Base-by-base conservation (phyloP, 2,113 vertebrate species). In the Lathamus discolor region DNA sequence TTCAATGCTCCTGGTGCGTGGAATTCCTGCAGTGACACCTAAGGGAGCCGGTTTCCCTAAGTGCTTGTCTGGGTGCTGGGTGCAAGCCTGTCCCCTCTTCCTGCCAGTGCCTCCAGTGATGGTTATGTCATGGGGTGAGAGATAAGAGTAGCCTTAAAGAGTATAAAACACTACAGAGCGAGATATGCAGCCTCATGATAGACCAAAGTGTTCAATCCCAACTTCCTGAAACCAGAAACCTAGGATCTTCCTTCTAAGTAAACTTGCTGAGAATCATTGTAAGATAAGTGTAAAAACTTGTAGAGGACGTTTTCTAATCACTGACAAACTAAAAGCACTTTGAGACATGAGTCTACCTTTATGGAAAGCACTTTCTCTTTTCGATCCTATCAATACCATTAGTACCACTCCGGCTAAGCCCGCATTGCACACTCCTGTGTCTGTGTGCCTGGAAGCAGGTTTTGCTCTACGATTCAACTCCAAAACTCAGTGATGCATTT, bases 281-380 rank as follows among this genome's bases (percentile, higher is more conserved):
- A 95, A 96, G 86, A 95, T 96, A 97, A 80, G 84, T 97, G 97
- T 97, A 96, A 95, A 97, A 93, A 94, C 87, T 33, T 94, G 87
- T 93, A 95, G 95, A 96, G 82, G 86, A 17, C 85, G 37, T 84
- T 95, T 83, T 92, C 84, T 86, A 59, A 48, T 80, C 39, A 31
- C 90, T 88, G 91, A 70, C 82, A 80, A 94, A 95, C 93, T 78
- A 70, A 76, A 97, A 95, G 96, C 97, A 97, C 97, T 97, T 97
- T 97, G 96, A 97, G 96, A 97, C 89, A 33, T 52, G 39, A 78
- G 95, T 97, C 90, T 97, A 49, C 74, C 81, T 59, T 57, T 57
- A 28, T 33, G 72, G 72, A 88, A 95, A 96, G 96, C 95, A 97
- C 96, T 96, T 95, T 97, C 88, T 92, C 3, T 81, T 83, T 67